A percentile compares a stretch with the other conserved stretches of the same genome.
Evolutionary conservation across 2,888 invertebrate genomes (phyloP).

Genomic region (Priocnemis perturbator): DNA sequence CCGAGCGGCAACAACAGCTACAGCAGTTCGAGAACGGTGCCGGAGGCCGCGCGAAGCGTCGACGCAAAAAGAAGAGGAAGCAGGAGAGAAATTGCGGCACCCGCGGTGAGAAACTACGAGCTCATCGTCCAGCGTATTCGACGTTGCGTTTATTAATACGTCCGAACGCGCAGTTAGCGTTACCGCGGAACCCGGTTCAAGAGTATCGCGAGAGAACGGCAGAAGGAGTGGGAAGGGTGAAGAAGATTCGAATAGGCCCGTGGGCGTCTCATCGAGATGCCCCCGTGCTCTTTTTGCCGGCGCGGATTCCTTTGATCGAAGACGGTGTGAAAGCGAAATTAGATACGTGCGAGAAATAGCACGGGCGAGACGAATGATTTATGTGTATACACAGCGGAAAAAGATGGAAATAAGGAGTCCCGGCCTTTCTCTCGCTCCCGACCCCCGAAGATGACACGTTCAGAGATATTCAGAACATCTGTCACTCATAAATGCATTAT

Average conservation of each 20-base stretch:
- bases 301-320: slow-evolving; percentile 28
- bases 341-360: slow-evolving; percentile 13
- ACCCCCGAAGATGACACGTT: too few species aligned
- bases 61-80: slow-evolving; percentile 75
- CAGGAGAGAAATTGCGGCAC: slow-evolving; percentile 76
- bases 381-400: slow-evolving; percentile 18
- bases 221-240: neutral
- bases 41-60: slow-evolving; percentile 49
- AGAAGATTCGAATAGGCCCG: neutral
- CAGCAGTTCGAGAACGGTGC: slow-evolving; percentile 47
- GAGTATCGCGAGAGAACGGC: neutral
- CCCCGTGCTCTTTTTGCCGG: slow-evolving; percentile 31
- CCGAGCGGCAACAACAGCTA: slow-evolving; percentile 26
- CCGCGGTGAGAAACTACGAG: slow-evolving; percentile 66
- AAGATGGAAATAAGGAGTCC: neutral
- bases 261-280: neutral
- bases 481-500: too few species aligned
- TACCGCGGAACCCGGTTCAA: neutral
- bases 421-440: too few species aligned
- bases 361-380: neutral
- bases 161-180: neutral
- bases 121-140: too few species aligned
- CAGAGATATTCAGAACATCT: too few species aligned
- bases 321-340: slow-evolving; percentile 20
- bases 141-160: neutral